Percentiles rank a stretch among this genome's conserved stretches.
Conservation (phyloP, 2,888 invertebrate genomes). For the Subacronicta megacephala region DNA sequence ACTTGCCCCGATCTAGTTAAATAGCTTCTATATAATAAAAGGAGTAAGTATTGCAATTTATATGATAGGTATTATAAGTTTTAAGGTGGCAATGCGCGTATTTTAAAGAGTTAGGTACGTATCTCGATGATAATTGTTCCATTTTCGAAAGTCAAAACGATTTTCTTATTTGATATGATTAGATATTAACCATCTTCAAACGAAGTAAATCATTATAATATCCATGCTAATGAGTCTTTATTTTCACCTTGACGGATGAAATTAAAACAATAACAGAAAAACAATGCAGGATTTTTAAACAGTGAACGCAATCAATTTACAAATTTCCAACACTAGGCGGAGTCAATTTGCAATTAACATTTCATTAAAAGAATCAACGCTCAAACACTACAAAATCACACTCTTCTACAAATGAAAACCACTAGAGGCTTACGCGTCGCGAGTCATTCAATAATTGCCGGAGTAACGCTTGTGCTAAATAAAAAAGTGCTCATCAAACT, state of each 20-base stretch:
- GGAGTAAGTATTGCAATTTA: conserved; percentile 10
- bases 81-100: neutral
- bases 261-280: conserved; percentile 3
- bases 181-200: no score
- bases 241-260: neutral
- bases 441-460: conserved; percentile 86
- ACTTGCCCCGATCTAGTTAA: conserved; percentile 42
- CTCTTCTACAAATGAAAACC: conserved; percentile 62
- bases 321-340: conserved; percentile 23
- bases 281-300: conserved; percentile 16
- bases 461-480: conserved; percentile 85
- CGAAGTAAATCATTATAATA: no score
- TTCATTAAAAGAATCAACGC: conserved; percentile 63
- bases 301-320: conserved; percentile 26
- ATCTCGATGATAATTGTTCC: no score
- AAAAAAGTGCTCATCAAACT: conserved; percentile 87
- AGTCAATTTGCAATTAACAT: conserved; percentile 58
- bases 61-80: conserved; percentile 11
- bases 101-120: no score
- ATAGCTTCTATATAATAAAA: conserved; percentile 19
- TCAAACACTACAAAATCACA: conserved; percentile 67
- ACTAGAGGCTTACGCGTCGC: conserved; percentile 77
- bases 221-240: no score
- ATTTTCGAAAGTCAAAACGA: no score
- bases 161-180: no score